Evolutionary conservation across 2,797 vertebrate species (phyloP), one percentile per base, ranked within the genome.

Genomic region (Ciconia nigra): DNA sequence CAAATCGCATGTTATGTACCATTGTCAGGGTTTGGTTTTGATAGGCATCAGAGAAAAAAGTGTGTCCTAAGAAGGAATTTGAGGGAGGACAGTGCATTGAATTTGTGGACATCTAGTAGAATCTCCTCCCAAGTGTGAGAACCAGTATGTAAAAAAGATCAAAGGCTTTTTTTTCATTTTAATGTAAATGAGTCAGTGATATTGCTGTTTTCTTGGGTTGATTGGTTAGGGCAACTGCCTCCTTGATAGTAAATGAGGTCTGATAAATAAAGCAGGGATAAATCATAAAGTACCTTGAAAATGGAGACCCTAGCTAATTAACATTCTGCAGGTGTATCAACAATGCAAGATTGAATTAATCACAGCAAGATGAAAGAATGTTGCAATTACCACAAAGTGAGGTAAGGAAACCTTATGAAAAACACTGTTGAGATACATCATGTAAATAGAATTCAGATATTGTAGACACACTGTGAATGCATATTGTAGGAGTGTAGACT

Each of bases 321-420:
- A 33, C 17, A 80, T 96, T 91, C 71, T 73, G 47, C 31, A 73
- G 33, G 17, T 51, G 11, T 70, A 91, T 77, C 63, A 89, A 62
- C 78, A 89, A 54, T 26, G 47, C 39, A 77, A 66, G 67, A 58
- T 6, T n/a, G 39, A 91, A 90, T 94, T 92, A 91, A 90, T 86
- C 41, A 81, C 83, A 51, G 74, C 78, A 90, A 83, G 67, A 95
- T 47, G 67, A 89, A 93, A 91, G 46, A 67, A 83, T 95, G n/a
- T 63, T 80, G 55, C 55, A 91, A 61, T 91, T 92, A 85, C 42
- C 65, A 74, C 83, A 62, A 72, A 63, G 18, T 15, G 13, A 84
- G 39, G 41, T 55, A 46, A 71, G 59, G n/a, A 94, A 86, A 70
- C 19, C 28, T 42, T 63, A 37, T 84, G 71, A 90, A 92, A 87